Evolutionary conservation across 2,113 vertebrate species (phyloP).

Genomic region (Trichomycterus rosablanca): DNA sequence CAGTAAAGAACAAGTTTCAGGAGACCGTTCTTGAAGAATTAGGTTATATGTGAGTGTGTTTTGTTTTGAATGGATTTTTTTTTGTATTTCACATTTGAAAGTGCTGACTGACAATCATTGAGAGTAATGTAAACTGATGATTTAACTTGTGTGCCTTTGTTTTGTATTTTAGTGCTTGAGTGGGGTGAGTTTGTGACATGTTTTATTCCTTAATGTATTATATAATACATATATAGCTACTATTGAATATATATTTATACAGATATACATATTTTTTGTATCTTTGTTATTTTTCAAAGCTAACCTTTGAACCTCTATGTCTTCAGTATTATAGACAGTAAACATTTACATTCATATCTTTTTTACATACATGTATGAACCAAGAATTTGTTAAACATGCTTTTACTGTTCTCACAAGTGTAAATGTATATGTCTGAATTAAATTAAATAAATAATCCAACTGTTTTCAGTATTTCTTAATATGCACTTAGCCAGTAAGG

Average conservation of each 20-base stretch:
- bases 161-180: constrained; percentile 54
- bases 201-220: constrained; percentile 61
- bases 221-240: constrained; percentile 61
- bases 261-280: constrained; percentile 77
- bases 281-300: constrained; percentile 54
- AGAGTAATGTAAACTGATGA: constrained; percentile 47
- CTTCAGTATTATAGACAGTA: constrained; percentile 69
- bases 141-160: constrained; percentile 53
- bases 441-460: constrained; percentile 82
- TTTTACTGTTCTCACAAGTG: constrained; percentile 75
- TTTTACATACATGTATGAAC: constrained; percentile 87
- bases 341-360: constrained; percentile 71
- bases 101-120: constrained; percentile 70
- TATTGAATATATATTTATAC: constrained; percentile 70
- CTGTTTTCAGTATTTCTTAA: constrained; percentile 64
- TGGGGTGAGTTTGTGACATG: constrained; percentile 46
- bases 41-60: constrained; percentile 47
- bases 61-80: constrained; percentile 36
- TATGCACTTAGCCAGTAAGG: background rate
- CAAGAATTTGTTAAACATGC: constrained; percentile 79
- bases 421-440: constrained; percentile 83
- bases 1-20: constrained; percentile 52
- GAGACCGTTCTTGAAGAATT: constrained; percentile 30
- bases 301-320: constrained; percentile 61
- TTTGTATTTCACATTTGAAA: constrained; percentile 50